phyloP scores from a whole-genome alignment of 2,797 vertebrate species.

The Discoglossus pictus region DNA sequence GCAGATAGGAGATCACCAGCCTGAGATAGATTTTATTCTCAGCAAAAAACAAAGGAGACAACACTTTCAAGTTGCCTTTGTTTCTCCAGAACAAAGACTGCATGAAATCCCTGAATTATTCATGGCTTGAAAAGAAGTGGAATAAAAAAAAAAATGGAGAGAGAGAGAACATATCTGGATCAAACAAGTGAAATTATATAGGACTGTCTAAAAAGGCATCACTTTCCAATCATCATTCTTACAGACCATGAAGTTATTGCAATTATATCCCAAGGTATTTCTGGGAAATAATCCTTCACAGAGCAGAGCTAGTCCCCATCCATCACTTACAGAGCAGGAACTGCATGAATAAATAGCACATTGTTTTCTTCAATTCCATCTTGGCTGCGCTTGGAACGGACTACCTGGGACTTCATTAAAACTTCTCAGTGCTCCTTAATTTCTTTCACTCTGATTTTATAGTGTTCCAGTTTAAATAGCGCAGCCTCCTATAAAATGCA shows the following conservation, averaged over 20 bases:
- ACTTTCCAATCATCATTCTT: neutral
- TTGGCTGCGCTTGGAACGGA: no score
- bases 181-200: constrained; percentile 2
- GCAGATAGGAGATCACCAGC: no score
- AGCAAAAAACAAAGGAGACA: no score
- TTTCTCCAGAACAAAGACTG: neutral
- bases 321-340: constrained; percentile 2
- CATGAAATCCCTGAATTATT: constrained; percentile 13
- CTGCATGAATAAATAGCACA: neutral
- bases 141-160: no score
- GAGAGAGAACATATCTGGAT: constrained; percentile 16
- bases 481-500: no score
- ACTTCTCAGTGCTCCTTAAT: no score
- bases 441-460: no score
- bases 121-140: neutral
- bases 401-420: no score
- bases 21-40: no score
- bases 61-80: no score
- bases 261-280: constrained; percentile 7
- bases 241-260: constrained; percentile 5
- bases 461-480: no score
- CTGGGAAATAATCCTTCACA: neutral
- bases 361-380: no score
- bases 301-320: constrained; percentile 6
- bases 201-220: constrained; percentile 2